Conservation (phyloP, 2,113 vertebrate species). For the Odontesthes bonariensis region DNA sequence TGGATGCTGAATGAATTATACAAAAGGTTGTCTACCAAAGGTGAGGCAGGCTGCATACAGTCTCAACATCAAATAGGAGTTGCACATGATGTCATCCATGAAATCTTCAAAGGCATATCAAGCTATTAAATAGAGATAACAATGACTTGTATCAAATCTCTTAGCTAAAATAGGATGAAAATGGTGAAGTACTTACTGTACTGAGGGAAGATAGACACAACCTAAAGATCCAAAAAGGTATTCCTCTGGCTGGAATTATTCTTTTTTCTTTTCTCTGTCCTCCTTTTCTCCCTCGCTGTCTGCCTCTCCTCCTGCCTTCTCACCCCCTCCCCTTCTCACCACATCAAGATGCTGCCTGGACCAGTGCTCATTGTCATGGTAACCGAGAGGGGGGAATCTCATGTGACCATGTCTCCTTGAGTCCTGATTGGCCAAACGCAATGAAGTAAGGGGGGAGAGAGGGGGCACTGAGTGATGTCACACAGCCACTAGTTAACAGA, state of each 20-base stretch:
- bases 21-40: conserved; percentile 55
- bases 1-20: conserved; percentile 36
- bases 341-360: conserved; percentile 84
- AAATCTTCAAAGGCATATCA: conserved; percentile 55
- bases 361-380: conserved; percentile 80
- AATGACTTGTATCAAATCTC: conserved; percentile 8
- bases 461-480: conserved; percentile 64
- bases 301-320: conserved; percentile 42
- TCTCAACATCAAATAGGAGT: conserved; percentile 69
- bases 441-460: conserved; percentile 37
- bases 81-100: conserved; percentile 54
- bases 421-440: conserved; percentile 56
- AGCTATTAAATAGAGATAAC: conserved; percentile 28
- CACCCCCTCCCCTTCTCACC: conserved; percentile 58
- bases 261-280: conserved; percentile 43
- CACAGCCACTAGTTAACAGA: conserved; percentile 57
- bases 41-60: conserved; percentile 57
- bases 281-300: conserved; percentile 41
- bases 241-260: conserved; percentile 43
- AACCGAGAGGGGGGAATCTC: conserved; percentile 67
- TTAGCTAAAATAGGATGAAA: conserved; percentile 16
- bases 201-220: conserved; percentile 39
- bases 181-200: conserved; percentile 67
- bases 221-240: conserved; percentile 29
- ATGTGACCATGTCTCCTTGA: conserved; percentile 61